phyloP scores from a whole-genome alignment of 2,888 invertebrate species.

The Nowickia ferox region DNA sequence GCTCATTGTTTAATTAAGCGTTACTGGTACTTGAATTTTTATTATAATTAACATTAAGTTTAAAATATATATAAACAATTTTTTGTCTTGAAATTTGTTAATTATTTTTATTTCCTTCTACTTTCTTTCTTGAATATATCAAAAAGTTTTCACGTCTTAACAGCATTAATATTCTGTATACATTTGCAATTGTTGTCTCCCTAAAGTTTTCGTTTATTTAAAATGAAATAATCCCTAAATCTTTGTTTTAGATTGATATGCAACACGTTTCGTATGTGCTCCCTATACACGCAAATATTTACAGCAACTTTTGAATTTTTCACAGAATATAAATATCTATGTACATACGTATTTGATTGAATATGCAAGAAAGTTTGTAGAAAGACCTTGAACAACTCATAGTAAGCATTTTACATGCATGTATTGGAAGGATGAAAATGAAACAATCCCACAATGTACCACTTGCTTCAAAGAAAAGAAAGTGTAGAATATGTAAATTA shows the following conservation, averaged over 20 bases:
- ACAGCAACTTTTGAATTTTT: not conserved
- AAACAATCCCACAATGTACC: not conserved
- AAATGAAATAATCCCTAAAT: slow-evolving; percentile 46
- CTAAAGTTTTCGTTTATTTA: not conserved
- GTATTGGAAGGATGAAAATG: not conserved
- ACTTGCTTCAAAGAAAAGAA: not conserved
- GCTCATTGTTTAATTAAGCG: no score
- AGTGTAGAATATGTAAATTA: not conserved
- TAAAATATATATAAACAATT: no score
- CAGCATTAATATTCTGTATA: not conserved
- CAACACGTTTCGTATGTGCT: slow-evolving; percentile 53
- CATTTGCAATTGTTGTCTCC: not conserved
- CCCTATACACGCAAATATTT: slow-evolving; percentile 19
- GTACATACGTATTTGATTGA: no score
- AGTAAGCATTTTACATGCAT: not conserved
- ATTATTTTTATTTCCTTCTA: no score
- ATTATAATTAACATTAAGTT: no score
- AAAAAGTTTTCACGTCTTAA: not conserved
- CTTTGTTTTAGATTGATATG: slow-evolving; percentile 60
- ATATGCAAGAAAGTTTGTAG: not conserved
- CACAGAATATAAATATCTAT: not conserved
- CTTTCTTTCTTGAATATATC: no score
- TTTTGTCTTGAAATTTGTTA: no score
- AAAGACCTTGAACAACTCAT: not conserved
- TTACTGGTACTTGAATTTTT: no score